phyloP scores from a whole-genome alignment of 1,140 invertebrate species.

The Zaprionus africanus region DNA sequence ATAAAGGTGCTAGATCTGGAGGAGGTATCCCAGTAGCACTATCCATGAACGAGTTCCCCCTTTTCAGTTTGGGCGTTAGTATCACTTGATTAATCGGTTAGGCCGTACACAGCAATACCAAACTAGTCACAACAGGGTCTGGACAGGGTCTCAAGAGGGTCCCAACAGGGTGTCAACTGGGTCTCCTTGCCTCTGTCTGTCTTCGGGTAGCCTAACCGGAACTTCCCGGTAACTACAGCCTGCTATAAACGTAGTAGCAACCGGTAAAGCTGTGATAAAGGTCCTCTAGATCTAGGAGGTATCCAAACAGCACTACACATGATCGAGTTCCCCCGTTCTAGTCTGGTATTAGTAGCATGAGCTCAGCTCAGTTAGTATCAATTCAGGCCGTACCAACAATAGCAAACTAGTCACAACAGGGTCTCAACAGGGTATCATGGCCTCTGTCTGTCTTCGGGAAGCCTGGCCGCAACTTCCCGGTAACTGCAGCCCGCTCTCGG shows the following conservation, averaged over 20 bases:
- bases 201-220: slow-evolving; percentile 17
- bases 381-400: neutral
- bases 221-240: slow-evolving; percentile 47
- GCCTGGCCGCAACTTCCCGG: slow-evolving; percentile 36
- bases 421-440: neutral
- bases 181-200: neutral
- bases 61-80: neutral
- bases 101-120: slow-evolving; percentile 4
- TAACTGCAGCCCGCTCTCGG: slow-evolving; percentile 30
- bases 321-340: no score
- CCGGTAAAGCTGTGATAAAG: no score
- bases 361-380: no score
- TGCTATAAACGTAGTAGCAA: neutral
- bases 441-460: slow-evolving; percentile 11
- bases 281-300: no score
- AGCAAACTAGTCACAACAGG: slow-evolving; percentile 2
- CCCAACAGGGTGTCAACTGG: neutral
- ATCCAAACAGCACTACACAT: no score
- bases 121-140: slow-evolving; percentile 2
- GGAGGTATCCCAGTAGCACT: neutral
- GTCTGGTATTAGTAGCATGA: no score
- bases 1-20: neutral
- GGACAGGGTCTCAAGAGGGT: no score
- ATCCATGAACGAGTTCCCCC: neutral
- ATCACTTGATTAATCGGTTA: neutral